Percentiles rank a stretch among this genome's conserved stretches.
phyloP scores from a whole-genome alignment of 2,113 vertebrate genomes.

The Phyllostomus discolor region DNA sequence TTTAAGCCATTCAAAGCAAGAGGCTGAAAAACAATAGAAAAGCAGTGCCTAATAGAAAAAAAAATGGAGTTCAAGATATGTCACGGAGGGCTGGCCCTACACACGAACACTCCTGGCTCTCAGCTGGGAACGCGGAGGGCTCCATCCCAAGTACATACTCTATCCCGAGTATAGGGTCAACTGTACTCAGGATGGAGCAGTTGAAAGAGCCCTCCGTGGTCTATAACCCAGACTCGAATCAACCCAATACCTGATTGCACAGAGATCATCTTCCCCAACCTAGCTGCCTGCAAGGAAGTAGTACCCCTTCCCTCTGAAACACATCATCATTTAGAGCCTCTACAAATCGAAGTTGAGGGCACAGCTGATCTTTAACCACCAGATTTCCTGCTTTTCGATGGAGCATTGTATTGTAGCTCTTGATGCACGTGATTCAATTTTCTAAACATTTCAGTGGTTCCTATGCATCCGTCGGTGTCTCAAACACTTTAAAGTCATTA shows the following conservation, averaged over 20 bases:
- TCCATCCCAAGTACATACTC: fast-evolving
- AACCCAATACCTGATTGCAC: neutral
- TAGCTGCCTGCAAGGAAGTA: neutral
- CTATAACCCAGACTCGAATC: neutral
- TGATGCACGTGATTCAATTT: neutral
- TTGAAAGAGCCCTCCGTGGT: neutral
- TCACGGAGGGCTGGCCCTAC: neutral
- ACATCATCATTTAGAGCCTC: neutral
- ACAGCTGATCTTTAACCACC: neutral
- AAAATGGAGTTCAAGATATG: neutral
- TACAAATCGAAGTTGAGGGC: neutral
- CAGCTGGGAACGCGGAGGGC: neutral
- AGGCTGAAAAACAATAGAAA: neutral
- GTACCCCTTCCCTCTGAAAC: neutral
- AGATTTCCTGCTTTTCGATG: neutral
- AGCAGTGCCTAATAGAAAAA: neutral
- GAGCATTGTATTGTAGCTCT: neutral
- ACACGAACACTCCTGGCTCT: neutral
- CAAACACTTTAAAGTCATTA: neutral
- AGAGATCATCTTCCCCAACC: neutral
- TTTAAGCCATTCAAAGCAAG: neutral
- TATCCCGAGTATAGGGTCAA: neutral
- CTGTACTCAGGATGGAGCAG: neutral
- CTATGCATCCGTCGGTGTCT: neutral
- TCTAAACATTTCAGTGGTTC: neutral